These are phyloP conservation scores for Plotosus lineatus DNA, from an alignment of 2,113 vertebrate genomes.

Conservation along the genomic window DNA sequence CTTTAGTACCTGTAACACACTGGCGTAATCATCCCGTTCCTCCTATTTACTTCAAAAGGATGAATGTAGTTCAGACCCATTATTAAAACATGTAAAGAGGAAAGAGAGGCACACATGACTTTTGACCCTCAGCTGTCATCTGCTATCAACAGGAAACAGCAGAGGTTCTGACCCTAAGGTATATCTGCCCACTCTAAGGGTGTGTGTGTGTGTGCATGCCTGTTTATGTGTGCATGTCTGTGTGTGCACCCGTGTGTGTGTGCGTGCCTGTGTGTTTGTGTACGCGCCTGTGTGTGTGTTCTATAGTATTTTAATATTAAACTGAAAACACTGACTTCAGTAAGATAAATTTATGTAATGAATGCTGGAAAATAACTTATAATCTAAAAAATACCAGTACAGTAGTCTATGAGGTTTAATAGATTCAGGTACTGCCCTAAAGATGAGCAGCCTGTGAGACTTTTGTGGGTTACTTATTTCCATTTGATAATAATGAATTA, in stretches of 20 bases:
- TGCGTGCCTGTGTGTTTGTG: background rate
- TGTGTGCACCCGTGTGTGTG: slow-evolving; percentile 1
- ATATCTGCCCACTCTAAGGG: slow-evolving; percentile 32
- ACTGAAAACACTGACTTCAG: background rate
- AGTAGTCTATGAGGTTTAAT: background rate
- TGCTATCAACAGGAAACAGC: slow-evolving; percentile 52
- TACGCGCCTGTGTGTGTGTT: background rate
- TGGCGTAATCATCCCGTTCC: slow-evolving; percentile 1
- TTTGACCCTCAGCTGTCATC: slow-evolving; percentile 51
- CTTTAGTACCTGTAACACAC: background rate
- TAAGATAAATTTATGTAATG: background rate
- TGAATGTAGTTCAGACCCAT: slow-evolving; percentile 8
- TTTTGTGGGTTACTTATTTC: too few species aligned
- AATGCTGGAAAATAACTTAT: background rate
- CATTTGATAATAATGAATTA: too few species aligned
- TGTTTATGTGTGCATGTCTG: slow-evolving; percentile 1
- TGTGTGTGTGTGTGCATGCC: slow-evolving; percentile 20
- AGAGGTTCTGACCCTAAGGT: slow-evolving; percentile 40
- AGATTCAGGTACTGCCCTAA: background rate
- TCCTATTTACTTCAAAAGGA: background rate
- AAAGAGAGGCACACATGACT: slow-evolving; percentile 32
- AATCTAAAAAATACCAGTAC: background rate
- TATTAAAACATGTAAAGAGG: slow-evolving; percentile 29
- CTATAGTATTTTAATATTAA: background rate
- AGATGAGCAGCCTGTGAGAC: too few species aligned